Evolutionary conservation across 1,140 invertebrate genomes (phyloP).

Genomic region (Tetramorium parvispinum): DNA sequence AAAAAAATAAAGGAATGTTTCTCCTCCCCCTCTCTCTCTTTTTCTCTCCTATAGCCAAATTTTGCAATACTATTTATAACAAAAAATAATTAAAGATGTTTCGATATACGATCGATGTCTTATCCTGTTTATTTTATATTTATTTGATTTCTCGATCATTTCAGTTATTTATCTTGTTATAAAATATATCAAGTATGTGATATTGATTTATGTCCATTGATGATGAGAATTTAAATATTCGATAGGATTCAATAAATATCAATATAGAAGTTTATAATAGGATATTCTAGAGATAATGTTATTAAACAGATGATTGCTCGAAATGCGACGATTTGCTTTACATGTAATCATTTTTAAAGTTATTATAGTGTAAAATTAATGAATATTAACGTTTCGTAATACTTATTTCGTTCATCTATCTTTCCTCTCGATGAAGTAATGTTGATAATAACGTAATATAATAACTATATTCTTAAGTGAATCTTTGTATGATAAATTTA

Average conservation of each 20-base stretch:
- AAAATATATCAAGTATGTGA: conserved; percentile 58
- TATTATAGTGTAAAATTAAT: conserved; percentile 36
- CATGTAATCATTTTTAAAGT: conserved; percentile 10
- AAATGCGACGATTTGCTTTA: conserved; percentile 20
- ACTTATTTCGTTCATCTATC: conserved; percentile 29
- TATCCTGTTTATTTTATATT: conserved; percentile 18
- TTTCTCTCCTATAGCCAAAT: conserved; percentile 18
- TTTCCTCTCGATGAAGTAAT: conserved; percentile 33
- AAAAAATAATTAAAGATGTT: conserved; percentile 40
- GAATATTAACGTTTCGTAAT: conserved; percentile 39
- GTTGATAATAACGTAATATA: conserved; percentile 34
- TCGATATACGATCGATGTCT: not conserved
- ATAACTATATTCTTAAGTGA: conserved; percentile 53
- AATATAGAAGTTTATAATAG: conserved; percentile 36
- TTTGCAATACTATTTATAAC: conserved; percentile 47
- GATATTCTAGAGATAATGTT: conserved; percentile 31
- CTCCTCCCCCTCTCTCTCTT: not conserved
- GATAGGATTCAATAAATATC: conserved; percentile 25
- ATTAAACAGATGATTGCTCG: not conserved
- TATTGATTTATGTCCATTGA: conserved; percentile 35
- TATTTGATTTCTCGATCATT: conserved; percentile 34
- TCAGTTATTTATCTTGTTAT: conserved; percentile 42
- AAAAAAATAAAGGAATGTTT: conserved; percentile 63
- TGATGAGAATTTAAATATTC: conserved; percentile 39
- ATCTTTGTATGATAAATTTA: conserved; percentile 65